Percentiles rank a stretch among this genome's conserved stretches.
phyloP scores from a whole-genome alignment of 2,113 vertebrate species.

The Colinus virginianus region DNA sequence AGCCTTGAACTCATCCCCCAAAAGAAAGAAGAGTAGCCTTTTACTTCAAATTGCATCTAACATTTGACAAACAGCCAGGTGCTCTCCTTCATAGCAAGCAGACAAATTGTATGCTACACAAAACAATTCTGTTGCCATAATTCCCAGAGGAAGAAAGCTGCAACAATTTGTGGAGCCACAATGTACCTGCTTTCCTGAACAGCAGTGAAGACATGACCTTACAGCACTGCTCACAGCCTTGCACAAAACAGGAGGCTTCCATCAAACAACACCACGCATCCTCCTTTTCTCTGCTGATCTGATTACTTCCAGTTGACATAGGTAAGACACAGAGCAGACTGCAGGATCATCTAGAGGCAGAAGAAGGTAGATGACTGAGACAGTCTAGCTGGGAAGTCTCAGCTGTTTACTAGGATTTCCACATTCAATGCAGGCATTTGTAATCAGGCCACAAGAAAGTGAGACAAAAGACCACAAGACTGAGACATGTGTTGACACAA shows the following conservation, averaged over 20 bases:
- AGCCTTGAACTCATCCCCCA: background rate
- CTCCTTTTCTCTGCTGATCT: background rate
- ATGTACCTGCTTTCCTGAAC: background rate
- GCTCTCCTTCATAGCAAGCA: background rate
- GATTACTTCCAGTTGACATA: fast-evolving
- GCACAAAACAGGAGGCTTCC: background rate
- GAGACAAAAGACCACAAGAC: background rate
- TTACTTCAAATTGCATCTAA: background rate
- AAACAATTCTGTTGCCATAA: background rate
- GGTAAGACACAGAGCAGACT: background rate
- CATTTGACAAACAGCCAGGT: background rate
- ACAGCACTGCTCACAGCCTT: background rate
- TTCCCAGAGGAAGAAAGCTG: too few species aligned
- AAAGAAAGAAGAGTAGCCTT: background rate
- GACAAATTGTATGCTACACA: fast-evolving
- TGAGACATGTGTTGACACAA: background rate
- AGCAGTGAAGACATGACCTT: fast-evolving
- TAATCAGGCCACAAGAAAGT: background rate
- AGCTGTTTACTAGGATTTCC: too few species aligned
- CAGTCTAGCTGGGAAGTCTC: background rate
- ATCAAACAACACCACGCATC: fast-evolving
- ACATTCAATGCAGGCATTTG: background rate
- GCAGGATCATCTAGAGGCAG: background rate
- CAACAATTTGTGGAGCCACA: too few species aligned
- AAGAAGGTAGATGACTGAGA: background rate